Percentiles rank a stretch among this genome's conserved stretches.
phyloP scores from a whole-genome alignment of 2,797 vertebrate genomes.

The Paguma larvata region DNA sequence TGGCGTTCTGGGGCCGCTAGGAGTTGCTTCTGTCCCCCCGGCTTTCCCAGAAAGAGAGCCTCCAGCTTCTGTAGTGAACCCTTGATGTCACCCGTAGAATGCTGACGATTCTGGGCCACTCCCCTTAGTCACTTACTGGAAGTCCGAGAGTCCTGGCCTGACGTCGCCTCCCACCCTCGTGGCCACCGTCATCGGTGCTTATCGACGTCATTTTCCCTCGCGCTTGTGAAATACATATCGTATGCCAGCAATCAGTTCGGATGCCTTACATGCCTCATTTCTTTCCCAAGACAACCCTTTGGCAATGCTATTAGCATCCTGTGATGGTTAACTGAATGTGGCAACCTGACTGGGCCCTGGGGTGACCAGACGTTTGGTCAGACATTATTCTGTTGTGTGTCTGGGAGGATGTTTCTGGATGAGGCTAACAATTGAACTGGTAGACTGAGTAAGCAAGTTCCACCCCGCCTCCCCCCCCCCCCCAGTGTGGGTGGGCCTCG shows the following conservation, averaged over 20 bases:
- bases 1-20: background rate
- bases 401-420: background rate
- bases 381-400: background rate
- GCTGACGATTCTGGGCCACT: background rate
- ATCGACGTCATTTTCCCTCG: background rate
- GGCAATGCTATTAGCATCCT: background rate
- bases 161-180: background rate
- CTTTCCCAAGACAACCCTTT: constrained; percentile 17
- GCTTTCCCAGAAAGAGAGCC: background rate
- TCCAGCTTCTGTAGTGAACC: background rate
- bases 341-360: background rate
- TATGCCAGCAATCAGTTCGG: background rate
- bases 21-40: background rate
- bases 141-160: background rate
- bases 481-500: background rate
- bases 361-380: background rate
- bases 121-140: background rate
- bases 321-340: background rate
- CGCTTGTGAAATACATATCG: background rate
- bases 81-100: background rate
- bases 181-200: background rate
- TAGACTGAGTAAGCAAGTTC: background rate
- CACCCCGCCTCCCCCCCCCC: background rate
- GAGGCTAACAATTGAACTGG: background rate
- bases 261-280: background rate